Conservation (phyloP, 2,797 vertebrate species). For the Gambelia wislizenii region DNA sequence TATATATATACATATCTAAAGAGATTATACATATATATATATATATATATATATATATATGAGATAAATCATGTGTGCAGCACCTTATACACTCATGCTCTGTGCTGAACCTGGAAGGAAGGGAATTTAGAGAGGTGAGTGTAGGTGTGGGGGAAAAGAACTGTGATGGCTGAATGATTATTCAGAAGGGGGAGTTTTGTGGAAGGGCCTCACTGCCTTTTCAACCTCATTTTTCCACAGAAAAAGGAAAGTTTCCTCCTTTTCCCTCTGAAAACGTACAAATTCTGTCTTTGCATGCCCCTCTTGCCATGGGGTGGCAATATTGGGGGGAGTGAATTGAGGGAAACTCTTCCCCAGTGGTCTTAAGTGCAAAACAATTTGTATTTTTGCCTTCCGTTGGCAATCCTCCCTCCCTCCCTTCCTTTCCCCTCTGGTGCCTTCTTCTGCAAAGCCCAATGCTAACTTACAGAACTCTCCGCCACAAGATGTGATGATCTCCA, state of each 20-base stretch:
- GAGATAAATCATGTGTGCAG: neutral
- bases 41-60: neutral
- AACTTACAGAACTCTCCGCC: neutral
- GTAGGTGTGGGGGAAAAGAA: neutral
- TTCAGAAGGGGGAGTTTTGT: neutral
- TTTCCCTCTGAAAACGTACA: neutral
- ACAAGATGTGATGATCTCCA: neutral
- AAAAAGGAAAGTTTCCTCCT: neutral
- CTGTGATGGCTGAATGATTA: neutral
- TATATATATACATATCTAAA: slow-evolving; percentile 18
- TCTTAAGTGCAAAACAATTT: neutral
- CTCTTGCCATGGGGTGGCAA: too few species aligned
- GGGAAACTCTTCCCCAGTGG: too few species aligned
- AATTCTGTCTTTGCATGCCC: too few species aligned
- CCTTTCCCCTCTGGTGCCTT: neutral
- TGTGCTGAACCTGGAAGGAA: neutral
- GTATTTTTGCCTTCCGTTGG: neutral
- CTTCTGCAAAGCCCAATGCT: neutral
- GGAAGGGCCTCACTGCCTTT: too few species aligned
- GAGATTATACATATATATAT: too few species aligned
- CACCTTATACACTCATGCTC: neutral
- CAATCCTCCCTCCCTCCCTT: too few species aligned
- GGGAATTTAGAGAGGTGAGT: neutral
- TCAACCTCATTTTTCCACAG: too few species aligned
- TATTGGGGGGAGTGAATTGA: neutral